Conservation (phyloP, 2,888 invertebrate genomes). For the Metopia argyrocephala region DNA sequence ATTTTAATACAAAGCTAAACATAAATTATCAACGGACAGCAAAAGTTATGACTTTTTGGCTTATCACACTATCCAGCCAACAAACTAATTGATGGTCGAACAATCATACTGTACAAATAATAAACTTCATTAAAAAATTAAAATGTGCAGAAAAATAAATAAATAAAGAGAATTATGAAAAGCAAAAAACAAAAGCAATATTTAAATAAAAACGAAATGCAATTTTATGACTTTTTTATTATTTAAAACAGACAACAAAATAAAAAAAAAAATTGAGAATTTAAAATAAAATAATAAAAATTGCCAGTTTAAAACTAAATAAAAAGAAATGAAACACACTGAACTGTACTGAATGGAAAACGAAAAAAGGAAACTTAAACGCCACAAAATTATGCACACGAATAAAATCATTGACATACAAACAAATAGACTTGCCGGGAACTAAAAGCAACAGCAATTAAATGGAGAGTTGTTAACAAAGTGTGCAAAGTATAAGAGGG, state of each 20-base stretch:
- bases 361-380: background rate
- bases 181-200: background rate
- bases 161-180: slow-evolving; percentile 2
- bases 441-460: slow-evolving; percentile 27
- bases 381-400: background rate
- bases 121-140: slow-evolving; percentile 61
- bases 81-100: slow-evolving; percentile 9
- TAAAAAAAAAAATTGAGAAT: slow-evolving; percentile 39
- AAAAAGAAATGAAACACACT: background rate
- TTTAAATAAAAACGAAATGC: slow-evolving; percentile 49
- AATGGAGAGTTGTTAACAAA: background rate
- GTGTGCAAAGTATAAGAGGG: background rate
- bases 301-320: background rate
- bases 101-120: slow-evolving; percentile 37
- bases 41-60: slow-evolving; percentile 64
- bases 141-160: slow-evolving; percentile 35
- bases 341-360: background rate
- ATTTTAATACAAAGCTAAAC: slow-evolving; percentile 62
- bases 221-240: slow-evolving; percentile 63
- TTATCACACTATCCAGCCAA: slow-evolving; percentile 47
- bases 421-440: slow-evolving; percentile 44
- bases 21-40: slow-evolving; percentile 60
- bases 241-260: slow-evolving; percentile 50
- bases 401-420: slow-evolving; percentile 20
- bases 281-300: slow-evolving; percentile 3